Evolutionary conservation across 2,113 vertebrate species (phyloP), one percentile per base, ranked within the genome.

Genomic region (Bubo scandiacus): DNA sequence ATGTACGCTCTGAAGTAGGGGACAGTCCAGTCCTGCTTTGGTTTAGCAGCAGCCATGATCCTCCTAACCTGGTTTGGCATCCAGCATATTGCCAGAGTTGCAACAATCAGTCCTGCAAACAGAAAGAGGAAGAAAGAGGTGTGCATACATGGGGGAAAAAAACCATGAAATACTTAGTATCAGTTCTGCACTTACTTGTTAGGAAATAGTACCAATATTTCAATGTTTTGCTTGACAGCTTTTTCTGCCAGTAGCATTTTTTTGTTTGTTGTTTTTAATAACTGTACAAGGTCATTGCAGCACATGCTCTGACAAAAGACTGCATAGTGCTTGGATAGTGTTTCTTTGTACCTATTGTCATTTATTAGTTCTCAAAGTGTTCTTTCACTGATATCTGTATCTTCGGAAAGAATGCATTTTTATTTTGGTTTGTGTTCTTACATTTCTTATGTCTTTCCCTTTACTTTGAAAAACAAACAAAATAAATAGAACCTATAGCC

Each of bases 61-160:
- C 99, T 98, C 8, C 98, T 98, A 7, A 99, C 96, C 98, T 99
- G 99, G 97, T 98, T 99, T 19, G 99, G 99, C 96, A 99, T 98
- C 99, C 99, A 99, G 96, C 99, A 99, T 3, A 99, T 85, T 5
- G 98, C 98, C 96, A 99, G 82, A 1, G 98, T 98, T 19, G 96
- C 98, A 6, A 99, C 98, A 6, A 99, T 99, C 90, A 99, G 98
- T 84, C 99, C 99, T 99, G 97, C 2, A 3, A 77, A 87, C 79
- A 87, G 34, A 77, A 59, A 86, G 70, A 93, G 65, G 38, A 25
- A 92, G 49, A 87, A 25, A 68, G 58, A 92, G 86, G 47, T 86
- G 79, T 80, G 68, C 65, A 12, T 20, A 83, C 16, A 2, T 36
- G 68, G 51, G 40, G 15, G 29, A 2, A 12, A 62, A 86, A 36